These are phyloP conservation scores for Recurvirostra avosetta DNA, from an alignment of 2,113 vertebrate species.

Conservation along the genomic window DNA sequence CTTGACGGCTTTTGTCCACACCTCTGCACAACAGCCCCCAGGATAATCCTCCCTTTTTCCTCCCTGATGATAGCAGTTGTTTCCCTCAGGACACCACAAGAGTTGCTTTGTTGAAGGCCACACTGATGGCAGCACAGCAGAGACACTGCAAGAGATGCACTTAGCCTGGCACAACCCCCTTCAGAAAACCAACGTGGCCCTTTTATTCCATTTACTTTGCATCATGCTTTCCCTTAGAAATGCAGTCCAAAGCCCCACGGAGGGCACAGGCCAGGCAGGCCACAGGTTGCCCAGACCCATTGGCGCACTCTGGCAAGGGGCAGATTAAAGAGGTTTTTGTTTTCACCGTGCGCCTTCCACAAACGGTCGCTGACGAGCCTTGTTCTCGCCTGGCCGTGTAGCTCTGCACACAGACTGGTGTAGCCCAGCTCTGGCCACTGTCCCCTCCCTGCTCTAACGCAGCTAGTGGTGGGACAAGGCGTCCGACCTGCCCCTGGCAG, in stretches of 20 bases:
- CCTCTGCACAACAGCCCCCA: accelerated
- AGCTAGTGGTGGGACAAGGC: neutral
- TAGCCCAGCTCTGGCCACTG: accelerated
- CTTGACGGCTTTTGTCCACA: neutral
- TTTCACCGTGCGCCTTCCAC: neutral
- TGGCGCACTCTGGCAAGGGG: neutral
- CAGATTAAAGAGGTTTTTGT: neutral
- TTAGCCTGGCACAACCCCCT: neutral
- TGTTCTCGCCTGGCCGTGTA: accelerated
- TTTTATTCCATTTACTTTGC: neutral
- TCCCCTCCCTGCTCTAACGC: neutral
- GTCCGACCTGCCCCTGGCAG: accelerated
- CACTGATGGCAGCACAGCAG: neutral
- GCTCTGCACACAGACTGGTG: accelerated
- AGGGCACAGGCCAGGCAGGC: neutral
- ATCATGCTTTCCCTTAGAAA: neutral
- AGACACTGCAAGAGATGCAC: neutral
- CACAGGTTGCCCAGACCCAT: neutral
- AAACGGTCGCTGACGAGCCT: accelerated
- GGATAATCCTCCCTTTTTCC: neutral
- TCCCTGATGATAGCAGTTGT: accelerated
- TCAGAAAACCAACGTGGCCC: neutral
- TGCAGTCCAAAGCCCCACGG: neutral
- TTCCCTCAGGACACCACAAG: neutral
- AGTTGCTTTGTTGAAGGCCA: neutral